Conservation (phyloP, 2,797 vertebrate genomes). For the Clarias fuscus region DNA sequence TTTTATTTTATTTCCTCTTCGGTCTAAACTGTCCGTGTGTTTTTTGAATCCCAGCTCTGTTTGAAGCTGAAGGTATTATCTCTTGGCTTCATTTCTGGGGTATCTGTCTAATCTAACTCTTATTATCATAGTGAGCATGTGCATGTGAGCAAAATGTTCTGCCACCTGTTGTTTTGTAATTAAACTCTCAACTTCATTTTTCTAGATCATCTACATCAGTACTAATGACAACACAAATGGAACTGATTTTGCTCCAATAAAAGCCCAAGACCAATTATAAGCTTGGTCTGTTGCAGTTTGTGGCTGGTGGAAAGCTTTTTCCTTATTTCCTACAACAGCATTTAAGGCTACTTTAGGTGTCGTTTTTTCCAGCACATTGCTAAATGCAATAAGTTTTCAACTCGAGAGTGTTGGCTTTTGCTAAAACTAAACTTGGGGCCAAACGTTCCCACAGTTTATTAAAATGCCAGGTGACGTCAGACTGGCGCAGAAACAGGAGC, state of each 20-base stretch:
- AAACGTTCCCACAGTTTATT: constrained; percentile 25
- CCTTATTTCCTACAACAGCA: not conserved
- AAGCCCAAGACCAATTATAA: not conserved
- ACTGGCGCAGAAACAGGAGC: constrained; percentile 33
- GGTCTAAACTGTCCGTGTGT: not conserved
- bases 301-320: not conserved
- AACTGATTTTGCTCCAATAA: not conserved
- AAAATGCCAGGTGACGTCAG: constrained; percentile 15
- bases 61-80: not conserved
- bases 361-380: not conserved
- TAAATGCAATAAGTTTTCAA: not conserved
- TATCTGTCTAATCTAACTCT: not conserved
- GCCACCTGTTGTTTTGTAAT: not conserved
- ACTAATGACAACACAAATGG: not conserved
- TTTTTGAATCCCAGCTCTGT: not conserved
- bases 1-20: not conserved
- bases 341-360: not conserved
- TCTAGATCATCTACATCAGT: not conserved
- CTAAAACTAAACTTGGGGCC: not conserved
- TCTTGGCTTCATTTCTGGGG: not conserved
- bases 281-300: not conserved
- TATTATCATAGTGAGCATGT: not conserved
- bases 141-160: not conserved
- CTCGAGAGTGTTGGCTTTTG: not conserved
- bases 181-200: not conserved